Conservation (phyloP, 1,140 invertebrate genomes). For the Nasonia giraulti region DNA sequence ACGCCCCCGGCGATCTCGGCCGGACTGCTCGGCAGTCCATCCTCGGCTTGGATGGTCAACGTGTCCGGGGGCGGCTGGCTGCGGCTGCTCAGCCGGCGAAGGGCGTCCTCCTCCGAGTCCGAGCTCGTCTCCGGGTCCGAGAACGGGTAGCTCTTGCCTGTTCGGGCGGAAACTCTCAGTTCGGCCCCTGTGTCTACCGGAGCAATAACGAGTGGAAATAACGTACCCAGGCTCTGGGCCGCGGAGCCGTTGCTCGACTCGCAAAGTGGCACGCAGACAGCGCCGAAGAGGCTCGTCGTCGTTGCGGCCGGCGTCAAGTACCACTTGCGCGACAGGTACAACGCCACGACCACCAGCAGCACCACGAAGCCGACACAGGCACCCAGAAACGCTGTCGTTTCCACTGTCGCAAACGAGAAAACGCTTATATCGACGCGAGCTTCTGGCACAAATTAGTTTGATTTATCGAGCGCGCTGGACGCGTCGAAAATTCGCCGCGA, state of each 20-base stretch:
- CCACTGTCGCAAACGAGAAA: constrained; percentile 70
- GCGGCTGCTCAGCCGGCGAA: constrained; percentile 77
- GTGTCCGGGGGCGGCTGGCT: constrained; percentile 68
- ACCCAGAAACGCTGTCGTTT: constrained; percentile 85
- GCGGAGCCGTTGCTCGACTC: constrained; percentile 68
- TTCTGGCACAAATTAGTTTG: no score
- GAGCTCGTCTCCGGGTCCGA: constrained; percentile 79
- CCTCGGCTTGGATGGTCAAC: constrained; percentile 70
- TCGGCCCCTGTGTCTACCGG: no score
- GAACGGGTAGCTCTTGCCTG: constrained; percentile 68
- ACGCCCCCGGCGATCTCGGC: no score
- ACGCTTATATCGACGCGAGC: no score
- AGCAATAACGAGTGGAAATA: no score
- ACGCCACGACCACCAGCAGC: constrained; percentile 84
- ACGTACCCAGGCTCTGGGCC: constrained; percentile 68
- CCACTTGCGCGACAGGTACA: constrained; percentile 87
- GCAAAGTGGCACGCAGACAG: constrained; percentile 72
- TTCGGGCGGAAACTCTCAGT: no score
- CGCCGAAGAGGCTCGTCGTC: constrained; percentile 68
- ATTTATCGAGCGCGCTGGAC: no score
- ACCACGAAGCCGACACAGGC: constrained; percentile 84
- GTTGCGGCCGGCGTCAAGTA: constrained; percentile 77
- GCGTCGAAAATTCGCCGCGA: no score
- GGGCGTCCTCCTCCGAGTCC: constrained; percentile 85
- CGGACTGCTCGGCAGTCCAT: constrained; percentile 62